These are phyloP conservation scores for Esperia sulphurella DNA, from an alignment of 2,888 invertebrate species.

Conservation along the genomic window DNA sequence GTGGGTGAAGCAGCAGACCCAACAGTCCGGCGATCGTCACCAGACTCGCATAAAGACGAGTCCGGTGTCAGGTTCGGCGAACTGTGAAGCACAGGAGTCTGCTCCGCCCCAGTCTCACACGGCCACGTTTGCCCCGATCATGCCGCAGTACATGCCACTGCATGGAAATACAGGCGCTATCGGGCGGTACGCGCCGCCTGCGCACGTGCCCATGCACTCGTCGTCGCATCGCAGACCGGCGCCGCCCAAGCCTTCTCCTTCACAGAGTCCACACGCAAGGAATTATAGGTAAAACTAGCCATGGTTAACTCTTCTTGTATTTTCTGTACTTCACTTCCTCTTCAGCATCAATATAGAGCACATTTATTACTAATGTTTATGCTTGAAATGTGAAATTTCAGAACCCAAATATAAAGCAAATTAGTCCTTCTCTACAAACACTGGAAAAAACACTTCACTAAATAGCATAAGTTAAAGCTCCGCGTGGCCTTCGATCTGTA, in stretches of 20 bases:
- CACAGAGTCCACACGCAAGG: constrained; percentile 75
- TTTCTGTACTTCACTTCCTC: too few species aligned
- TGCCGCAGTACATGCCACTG: constrained; percentile 64
- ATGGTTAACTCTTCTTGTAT: too few species aligned
- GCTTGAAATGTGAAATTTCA: too few species aligned
- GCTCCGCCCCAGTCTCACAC: constrained; percentile 60
- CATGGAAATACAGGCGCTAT: constrained; percentile 64
- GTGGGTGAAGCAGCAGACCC: constrained; percentile 72
- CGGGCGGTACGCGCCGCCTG: constrained; percentile 70
- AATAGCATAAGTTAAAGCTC: too few species aligned
- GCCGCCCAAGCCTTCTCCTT: constrained; percentile 73
- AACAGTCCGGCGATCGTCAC: constrained; percentile 62
- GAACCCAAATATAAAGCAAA: too few species aligned
- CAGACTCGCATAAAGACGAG: constrained; percentile 69
- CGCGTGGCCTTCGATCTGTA: too few species aligned
- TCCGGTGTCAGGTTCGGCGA: constrained; percentile 66
- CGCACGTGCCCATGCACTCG: constrained; percentile 80
- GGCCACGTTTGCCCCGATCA: constrained; percentile 65
- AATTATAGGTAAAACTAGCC: constrained; percentile 68
- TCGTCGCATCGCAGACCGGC: constrained; percentile 65
- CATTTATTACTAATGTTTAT: too few species aligned
- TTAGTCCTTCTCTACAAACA: too few species aligned
- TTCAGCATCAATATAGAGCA: too few species aligned
- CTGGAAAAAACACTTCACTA: too few species aligned
- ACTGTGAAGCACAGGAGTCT: constrained; percentile 80